Percentiles rank a stretch among this genome's conserved stretches.
phyloP scores from a whole-genome alignment of 1,140 invertebrate genomes.

The Belonocnema kinseyi region DNA sequence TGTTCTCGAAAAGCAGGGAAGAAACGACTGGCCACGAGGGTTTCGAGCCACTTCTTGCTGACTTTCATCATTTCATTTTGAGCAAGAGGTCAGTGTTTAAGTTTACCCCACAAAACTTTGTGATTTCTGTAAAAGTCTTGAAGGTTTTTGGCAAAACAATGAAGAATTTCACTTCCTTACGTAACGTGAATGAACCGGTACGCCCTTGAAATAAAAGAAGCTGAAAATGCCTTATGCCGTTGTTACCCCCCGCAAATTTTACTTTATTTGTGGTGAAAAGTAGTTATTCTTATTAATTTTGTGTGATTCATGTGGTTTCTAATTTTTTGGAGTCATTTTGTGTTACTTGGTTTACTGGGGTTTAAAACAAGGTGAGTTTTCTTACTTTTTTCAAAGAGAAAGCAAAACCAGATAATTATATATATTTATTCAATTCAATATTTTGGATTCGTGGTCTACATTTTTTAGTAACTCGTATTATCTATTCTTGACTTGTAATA shows the following conservation, averaged over 20 bases:
- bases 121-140: background rate
- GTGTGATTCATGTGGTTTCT: background rate
- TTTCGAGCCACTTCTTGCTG: background rate
- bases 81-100: slow-evolving; percentile 1
- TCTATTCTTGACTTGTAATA: background rate
- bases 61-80: background rate
- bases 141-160: background rate
- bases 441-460: too few relatives aligned
- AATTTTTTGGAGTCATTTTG: background rate
- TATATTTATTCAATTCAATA: too few relatives aligned
- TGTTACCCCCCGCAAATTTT: background rate
- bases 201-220: slow-evolving; percentile 1
- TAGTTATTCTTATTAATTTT: background rate
- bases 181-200: slow-evolving; percentile 6
- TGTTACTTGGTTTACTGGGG: too few relatives aligned
- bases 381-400: too few relatives aligned
- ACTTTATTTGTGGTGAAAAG: background rate
- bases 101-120: background rate
- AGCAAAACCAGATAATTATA: too few relatives aligned
- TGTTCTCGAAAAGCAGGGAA: background rate
- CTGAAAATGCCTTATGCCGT: background rate
- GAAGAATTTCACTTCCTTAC: background rate
- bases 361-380: too few relatives aligned
- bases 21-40: background rate
- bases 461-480: background rate